A percentile compares a stretch with the other conserved stretches of the same genome.
Conservation (phyloP, 2,888 invertebrate species). For the Pegoplata infirma region DNA sequence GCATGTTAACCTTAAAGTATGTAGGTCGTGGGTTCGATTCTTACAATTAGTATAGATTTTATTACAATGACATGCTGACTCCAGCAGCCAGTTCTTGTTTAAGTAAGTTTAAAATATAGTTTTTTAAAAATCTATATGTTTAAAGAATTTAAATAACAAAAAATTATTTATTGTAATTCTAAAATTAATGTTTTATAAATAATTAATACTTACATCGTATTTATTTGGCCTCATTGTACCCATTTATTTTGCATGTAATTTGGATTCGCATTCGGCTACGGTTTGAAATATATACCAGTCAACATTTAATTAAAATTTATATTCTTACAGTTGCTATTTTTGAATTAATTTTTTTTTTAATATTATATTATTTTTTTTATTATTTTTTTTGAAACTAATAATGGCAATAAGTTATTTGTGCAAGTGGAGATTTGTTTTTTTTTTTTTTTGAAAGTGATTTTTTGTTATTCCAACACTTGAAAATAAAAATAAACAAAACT, state of each 20-base stretch:
- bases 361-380: too few species aligned
- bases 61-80: too few species aligned
- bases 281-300: conserved; percentile 72
- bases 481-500: conserved; percentile 44
- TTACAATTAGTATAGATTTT: too few species aligned
- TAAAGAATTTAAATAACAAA: too few species aligned
- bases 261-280: conserved; percentile 79
- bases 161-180: too few species aligned
- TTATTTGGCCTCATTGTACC: conserved; percentile 80
- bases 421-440: conserved; percentile 15
- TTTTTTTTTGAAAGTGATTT: neutral
- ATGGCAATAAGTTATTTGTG: conserved; percentile 18
- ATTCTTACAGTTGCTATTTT: conserved; percentile 27
- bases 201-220: conserved; percentile 78
- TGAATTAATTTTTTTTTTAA: conserved; percentile 36
- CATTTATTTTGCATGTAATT: conserved; percentile 79
- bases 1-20: too few species aligned
- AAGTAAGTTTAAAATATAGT: too few species aligned
- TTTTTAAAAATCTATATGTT: too few species aligned
- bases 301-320: conserved; percentile 68
- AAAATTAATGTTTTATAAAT: too few species aligned
- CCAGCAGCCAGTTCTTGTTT: too few species aligned
- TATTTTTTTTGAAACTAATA: too few species aligned
- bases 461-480: conserved; percentile 31
- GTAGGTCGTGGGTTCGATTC: too few species aligned